Base-by-base conservation (phyloP, 2,113 vertebrate species). In the Thymallus thymallus region DNA sequence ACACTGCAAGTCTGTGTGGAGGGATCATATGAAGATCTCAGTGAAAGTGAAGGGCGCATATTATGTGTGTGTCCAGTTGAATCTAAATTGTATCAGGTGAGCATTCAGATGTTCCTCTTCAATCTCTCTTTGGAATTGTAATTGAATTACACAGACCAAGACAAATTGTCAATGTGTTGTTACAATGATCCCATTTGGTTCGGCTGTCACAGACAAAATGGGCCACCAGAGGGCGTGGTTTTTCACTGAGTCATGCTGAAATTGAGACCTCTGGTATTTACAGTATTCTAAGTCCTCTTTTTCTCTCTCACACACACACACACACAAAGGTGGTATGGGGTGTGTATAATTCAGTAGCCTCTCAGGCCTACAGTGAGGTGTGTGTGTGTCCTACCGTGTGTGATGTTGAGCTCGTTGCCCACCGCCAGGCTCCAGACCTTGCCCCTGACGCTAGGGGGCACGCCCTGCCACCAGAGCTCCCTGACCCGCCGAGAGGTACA, bases 391-490 rank as follows among this genome's bases (percentile, higher is more conserved):
- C 90, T 90, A 98, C 96, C 96, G 0, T 96, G 96, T 69, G 96
- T 98, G 87, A 97, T 96, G 91, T 96, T 96, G 80, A 96, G 91
- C 76, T 98, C 96, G 0, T 97, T 98, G 81, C 96, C 95, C 23
- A 98, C 95, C 4, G 96, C 96, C 77, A 98, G 82, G 89, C 95
- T 96, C 96, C 96, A 98, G 82, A 98, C 96, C 76, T 89, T 95
- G 75, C 95, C 96, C 66, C 96, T 89, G 83, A 97, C 95, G 0
- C 96, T 97, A 0, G 96, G 96, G 0, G 96, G 96, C 56, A 98
- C 93, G 14, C 96, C 96, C 87, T 97, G 96, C 96, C 96, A 97
- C 96, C 96, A 98, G 0, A 98, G 87, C 22, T 97, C 96, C 26
- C 95, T 93, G 12, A 95, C 96, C 45, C 95, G 94, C 5, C 95